Base-by-base conservation (phyloP, 2,888 invertebrate species). In the Marasmarcha lunaedactyla region DNA sequence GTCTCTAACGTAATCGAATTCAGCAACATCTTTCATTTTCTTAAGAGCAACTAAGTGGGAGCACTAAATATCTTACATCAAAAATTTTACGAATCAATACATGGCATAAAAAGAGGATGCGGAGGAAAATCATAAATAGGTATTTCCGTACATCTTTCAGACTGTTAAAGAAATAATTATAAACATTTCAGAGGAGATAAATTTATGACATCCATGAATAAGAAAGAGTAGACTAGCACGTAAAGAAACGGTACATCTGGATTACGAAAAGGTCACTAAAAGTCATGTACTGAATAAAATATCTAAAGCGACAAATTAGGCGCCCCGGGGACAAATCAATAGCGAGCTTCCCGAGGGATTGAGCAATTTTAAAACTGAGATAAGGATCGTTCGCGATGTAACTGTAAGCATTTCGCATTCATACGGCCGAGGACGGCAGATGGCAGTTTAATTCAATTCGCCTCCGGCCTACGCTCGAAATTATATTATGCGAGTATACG, bases 291-390 rank as follows among this genome's bases (percentile, higher is more conserved):
- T 61, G 70, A 67, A 73, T 71, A 69, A 71, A 71, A 76, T 68
- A 72, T 72, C 59, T 63, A 69, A 67, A 69, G 65, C 59, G 59
- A 52, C 66, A 67, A 74, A 71, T 77, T 74, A 71, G 68, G 63
- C 59, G 63, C 11, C 71, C 68, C 67, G 50, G 72, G 72, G 74
- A 70, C 71, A 72, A 78, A 79, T 78, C 77, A 71, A 79, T 77
- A 77, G 53, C 20, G 20, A 55, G 59, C 58, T 58, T 60, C 78
- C 68, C 68, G 58, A 55, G 79, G 78, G 78, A 73, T 71, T 71
- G 73, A 68, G 69, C 73, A 68, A 77, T 78, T 81, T 81, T 79
- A 81, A 83, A 83, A 83, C 79, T 73, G 74, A 76, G 81, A 83
- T 79, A 79, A 76, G 72, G 73, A 78, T 78, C 78, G 69, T 59